Base-by-base conservation (phyloP, 2,113 vertebrate species). In the Eudyptes chrysolophus region DNA sequence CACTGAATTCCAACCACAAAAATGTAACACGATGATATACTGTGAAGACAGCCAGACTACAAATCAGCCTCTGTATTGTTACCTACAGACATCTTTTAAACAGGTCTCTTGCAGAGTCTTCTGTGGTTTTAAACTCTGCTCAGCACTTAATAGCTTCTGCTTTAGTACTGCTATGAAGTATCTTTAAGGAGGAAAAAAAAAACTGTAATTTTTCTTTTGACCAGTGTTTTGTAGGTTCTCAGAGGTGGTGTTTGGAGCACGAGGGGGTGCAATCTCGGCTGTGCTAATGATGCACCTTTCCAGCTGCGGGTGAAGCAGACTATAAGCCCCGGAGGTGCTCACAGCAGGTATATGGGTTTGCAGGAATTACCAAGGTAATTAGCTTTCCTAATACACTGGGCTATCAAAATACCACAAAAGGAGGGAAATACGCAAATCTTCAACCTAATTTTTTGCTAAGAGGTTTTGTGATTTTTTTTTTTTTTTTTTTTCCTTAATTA, bases 1-100 rank as follows among this genome's bases (percentile, higher is more conserved):
- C 55, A 68, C 75, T 90, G 90, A 96, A 84, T 57, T 65, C 51
- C 81, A 84, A 12, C 71, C 80, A 52, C 61, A 21, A 48, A 57
- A 58, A 27, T 4, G 18, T 62, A 74, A 76, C 27, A 25, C 38
- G 7, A 64, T 30, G 80, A 38, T 48, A 57, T 2, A 86, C 96
- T 96, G 93, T 96, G 97, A 95, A 94, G 60, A 62, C 88, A 88
- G 77, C 55, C 74, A 86, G 89, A 44, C 87, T 76, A 32, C 92
- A 91, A 60, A 65, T n/a, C 69, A 48, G 12, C 38, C 84, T 49
- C 1, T 9, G 42, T 16, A 42, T 93, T 94, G 51, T 89, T 87
- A 95, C 81, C 84, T 92, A 81, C 51, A 90, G 64, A 79, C 70
- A 60, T 36, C 83, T 84, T 74, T 74, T 86, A 65, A 77, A 80